Percentiles rank a stretch among this genome's conserved stretches.
Evolutionary conservation across 2,797 vertebrate genomes (phyloP).

Genomic region (Pantherophis vulpinus): DNA sequence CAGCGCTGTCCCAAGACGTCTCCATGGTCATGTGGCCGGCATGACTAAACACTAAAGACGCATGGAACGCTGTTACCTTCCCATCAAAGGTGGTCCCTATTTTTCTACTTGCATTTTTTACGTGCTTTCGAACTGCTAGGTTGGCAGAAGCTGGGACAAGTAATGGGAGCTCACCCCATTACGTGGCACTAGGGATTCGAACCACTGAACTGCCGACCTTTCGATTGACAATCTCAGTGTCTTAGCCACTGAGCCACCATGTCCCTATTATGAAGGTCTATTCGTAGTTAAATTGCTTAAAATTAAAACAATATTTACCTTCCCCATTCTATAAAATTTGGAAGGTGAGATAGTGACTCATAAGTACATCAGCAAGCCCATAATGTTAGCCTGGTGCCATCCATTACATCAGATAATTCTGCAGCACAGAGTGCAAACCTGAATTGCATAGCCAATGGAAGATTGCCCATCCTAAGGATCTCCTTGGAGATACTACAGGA

Average conservation of each 20-base stretch:
- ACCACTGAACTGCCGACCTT: no score
- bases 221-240: fast-evolving
- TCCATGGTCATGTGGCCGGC: no score
- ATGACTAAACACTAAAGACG: no score
- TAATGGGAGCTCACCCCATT: no score
- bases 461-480: slow-evolving; percentile 13
- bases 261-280: background rate
- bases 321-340: background rate
- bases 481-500: slow-evolving; percentile 11
- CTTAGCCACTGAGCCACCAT: no score
- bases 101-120: no score
- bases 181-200: no score
- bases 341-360: background rate
- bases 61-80: no score
- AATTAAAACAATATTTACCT: background rate
- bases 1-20: no score
- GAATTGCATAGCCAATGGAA: slow-evolving; percentile 2
- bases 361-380: background rate
- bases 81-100: no score
- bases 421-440: slow-evolving; percentile 23
- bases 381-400: background rate
- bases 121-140: no score
- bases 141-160: no score
- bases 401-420: background rate
- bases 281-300: background rate